Evolutionary conservation across 1,140 invertebrate genomes (phyloP).

Genomic region (Potamilus streckersoni): DNA sequence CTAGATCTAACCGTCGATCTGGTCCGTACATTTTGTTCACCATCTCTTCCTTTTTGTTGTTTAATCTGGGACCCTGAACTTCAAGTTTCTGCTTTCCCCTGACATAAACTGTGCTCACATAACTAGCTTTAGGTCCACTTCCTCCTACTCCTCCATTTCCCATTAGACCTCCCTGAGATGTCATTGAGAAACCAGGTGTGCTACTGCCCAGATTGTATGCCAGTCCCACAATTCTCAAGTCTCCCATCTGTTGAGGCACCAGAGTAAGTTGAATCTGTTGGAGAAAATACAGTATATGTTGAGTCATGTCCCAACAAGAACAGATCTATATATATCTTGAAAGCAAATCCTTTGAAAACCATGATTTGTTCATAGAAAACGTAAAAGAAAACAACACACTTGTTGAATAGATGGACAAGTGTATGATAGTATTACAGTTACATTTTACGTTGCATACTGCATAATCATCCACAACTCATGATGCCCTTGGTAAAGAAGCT

Average conservation of each 20-base stretch:
- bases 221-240: conserved; percentile 63
- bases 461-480: neutral
- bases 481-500: neutral
- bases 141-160: conserved; percentile 17
- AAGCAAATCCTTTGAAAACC: neutral
- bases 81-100: conserved; percentile 67
- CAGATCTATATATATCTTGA: conserved; percentile 2
- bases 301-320: neutral
- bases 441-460: neutral
- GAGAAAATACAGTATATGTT: neutral
- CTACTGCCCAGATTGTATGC: conserved; percentile 65
- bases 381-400: neutral
- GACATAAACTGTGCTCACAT: conserved; percentile 56
- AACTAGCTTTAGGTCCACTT: conserved; percentile 38
- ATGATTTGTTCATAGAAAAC: neutral
- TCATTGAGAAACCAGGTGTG: conserved; percentile 37
- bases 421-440: too few relatives aligned
- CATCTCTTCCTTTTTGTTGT: conserved; percentile 66
- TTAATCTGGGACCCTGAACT: conserved; percentile 67
- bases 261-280: conserved; percentile 61
- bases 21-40: conserved; percentile 65
- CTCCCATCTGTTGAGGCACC: conserved; percentile 62
- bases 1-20: conserved; percentile 67
- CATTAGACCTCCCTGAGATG: conserved; percentile 16
- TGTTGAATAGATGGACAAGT: too few relatives aligned